Conservation (phyloP, 2,797 vertebrate species). For the Chrysocyon brachyurus region DNA sequence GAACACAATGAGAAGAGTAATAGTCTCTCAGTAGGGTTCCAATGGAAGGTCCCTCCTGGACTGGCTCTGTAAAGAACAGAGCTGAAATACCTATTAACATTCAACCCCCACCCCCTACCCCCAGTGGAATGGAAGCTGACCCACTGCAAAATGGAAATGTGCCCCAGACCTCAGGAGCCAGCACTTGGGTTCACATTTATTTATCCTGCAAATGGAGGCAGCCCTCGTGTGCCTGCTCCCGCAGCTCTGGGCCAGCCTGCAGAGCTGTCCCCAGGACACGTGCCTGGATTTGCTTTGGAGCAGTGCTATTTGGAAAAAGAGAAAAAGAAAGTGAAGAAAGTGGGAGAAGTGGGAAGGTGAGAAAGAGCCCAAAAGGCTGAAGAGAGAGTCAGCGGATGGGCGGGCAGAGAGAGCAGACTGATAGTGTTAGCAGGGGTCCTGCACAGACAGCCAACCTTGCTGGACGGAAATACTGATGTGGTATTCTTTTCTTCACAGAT, state of each 20-base stretch:
- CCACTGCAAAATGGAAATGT: neutral
- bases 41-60: neutral
- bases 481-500: neutral
- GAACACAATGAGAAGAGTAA: slow-evolving; percentile 76
- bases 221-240: neutral
- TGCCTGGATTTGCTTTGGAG: slow-evolving; percentile 25
- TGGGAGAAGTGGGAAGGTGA: neutral
- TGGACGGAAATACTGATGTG: neutral
- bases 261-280: neutral
- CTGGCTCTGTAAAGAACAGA: neutral
- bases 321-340: neutral
- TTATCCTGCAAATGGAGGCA: slow-evolving; percentile 46
- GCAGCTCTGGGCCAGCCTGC: neutral
- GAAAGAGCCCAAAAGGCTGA: neutral
- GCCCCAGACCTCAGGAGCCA: neutral
- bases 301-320: slow-evolving; percentile 52
- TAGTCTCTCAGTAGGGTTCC: slow-evolving; percentile 59
- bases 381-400: neutral
- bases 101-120: neutral
- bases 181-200: neutral
- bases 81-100: slow-evolving; percentile 46
- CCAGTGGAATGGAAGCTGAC: slow-evolving; percentile 40
- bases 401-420: neutral
- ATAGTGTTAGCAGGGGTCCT: neutral
- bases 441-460: neutral